phyloP scores from a whole-genome alignment of 1,140 invertebrate species.

The Drosophila takahashii region DNA sequence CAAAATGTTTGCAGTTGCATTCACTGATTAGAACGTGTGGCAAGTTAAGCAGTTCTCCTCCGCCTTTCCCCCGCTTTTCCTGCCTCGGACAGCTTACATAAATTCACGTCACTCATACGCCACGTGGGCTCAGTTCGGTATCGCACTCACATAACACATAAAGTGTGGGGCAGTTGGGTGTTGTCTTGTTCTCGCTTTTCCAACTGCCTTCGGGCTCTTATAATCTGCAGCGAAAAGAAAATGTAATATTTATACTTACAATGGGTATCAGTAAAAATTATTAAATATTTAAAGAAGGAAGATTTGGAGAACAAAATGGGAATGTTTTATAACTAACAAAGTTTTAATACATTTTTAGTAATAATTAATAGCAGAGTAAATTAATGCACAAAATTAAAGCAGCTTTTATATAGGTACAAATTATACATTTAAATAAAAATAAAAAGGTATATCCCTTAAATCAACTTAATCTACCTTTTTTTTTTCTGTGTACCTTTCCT shows the following conservation, averaged over 20 bases:
- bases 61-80: constrained; percentile 2
- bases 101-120: constrained; percentile 82
- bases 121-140: constrained; percentile 59
- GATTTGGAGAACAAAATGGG: too few species aligned
- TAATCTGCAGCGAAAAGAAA: not conserved
- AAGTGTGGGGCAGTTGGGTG: constrained; percentile 27
- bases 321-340: too few species aligned
- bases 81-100: constrained; percentile 66
- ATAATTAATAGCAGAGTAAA: too few species aligned
- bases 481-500: not conserved
- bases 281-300: too few species aligned
- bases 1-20: constrained; percentile 63
- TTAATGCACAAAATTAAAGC: too few species aligned
- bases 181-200: constrained; percentile 39
- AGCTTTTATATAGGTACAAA: too few species aligned
- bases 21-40: constrained; percentile 80
- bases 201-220: constrained; percentile 1
- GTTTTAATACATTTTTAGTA: too few species aligned
- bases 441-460: too few species aligned
- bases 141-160: constrained; percentile 6
- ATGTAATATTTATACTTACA: not conserved
- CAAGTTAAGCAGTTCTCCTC: constrained; percentile 50
- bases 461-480: too few species aligned
- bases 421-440: too few species aligned
- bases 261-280: too few species aligned